Conservation (phyloP, 2,888 invertebrate genomes). For the Orthosia cruda region DNA sequence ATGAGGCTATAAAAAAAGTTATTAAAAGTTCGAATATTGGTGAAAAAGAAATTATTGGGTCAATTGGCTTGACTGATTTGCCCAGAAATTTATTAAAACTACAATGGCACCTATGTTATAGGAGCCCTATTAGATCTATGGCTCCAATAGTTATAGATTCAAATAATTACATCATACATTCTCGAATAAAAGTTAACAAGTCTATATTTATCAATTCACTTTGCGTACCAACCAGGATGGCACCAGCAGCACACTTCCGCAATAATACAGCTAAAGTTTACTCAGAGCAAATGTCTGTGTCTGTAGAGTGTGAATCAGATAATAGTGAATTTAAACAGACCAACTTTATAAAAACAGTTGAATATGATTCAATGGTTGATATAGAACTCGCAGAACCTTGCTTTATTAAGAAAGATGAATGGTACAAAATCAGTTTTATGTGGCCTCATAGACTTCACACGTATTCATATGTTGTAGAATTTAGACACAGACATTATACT, state of each 20-base stretch:
- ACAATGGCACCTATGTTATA: conserved; percentile 85
- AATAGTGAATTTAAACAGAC: conserved; percentile 82
- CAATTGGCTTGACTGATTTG: conserved; percentile 61
- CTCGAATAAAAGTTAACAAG: conserved; percentile 85
- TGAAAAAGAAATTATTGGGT: conserved; percentile 62
- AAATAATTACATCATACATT: conserved; percentile 80
- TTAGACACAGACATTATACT: conserved; percentile 81
- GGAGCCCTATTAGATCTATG: conserved; percentile 84
- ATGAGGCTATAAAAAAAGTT: conserved; percentile 72
- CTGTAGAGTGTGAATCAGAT: conserved; percentile 82
- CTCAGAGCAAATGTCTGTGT: conserved; percentile 85
- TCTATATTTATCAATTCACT: conserved; percentile 88
- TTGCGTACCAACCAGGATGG: conserved; percentile 87
- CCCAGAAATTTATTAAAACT: conserved; percentile 82
- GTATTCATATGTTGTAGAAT: conserved; percentile 86
- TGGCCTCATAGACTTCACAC: conserved; percentile 84
- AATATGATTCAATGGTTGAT: conserved; percentile 87
- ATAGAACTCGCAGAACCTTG: conserved; percentile 86
- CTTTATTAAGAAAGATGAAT: conserved; percentile 85
- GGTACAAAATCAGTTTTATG: conserved; percentile 86
- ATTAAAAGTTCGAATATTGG: conserved; percentile 67
- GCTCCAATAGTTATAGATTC: conserved; percentile 85
- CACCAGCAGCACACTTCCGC: conserved; percentile 83
- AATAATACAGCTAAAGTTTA: conserved; percentile 82
- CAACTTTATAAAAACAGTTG: conserved; percentile 83